Percentiles rank a stretch among this genome's conserved stretches.
Conservation (phyloP, 2,113 vertebrate species). For the Gracilinanus agilis region DNA sequence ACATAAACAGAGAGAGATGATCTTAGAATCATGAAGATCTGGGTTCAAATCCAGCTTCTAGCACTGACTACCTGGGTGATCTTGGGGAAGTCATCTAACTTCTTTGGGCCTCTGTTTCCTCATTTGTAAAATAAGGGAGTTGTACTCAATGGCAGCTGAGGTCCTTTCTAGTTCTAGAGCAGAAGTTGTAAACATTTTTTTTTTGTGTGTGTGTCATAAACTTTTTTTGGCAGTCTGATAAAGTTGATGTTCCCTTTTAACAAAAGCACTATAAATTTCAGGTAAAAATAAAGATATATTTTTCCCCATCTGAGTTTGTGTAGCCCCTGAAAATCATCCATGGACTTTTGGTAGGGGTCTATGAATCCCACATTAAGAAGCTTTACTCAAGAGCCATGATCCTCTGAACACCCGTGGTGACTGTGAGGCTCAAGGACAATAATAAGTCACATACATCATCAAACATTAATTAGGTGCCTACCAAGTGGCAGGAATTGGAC, state of each 20-base stretch:
- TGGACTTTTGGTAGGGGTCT: neutral
- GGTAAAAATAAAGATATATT: neutral
- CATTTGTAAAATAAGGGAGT: neutral
- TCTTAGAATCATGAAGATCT: neutral
- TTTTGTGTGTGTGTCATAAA: neutral
- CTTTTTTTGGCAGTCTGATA: neutral
- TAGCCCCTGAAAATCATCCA: neutral
- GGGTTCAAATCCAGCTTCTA: neutral
- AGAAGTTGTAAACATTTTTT: neutral
- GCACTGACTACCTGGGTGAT: neutral
- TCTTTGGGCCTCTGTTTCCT: neutral
- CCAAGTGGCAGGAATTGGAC: neutral
- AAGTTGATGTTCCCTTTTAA: neutral
- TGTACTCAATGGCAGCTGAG: neutral
- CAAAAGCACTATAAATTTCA: neutral
- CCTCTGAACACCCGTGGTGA: neutral
- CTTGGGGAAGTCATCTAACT: neutral
- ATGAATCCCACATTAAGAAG: neutral
- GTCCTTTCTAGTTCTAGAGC: neutral
- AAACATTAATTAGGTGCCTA: neutral
- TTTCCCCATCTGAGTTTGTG: neutral
- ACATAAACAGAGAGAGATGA: neutral
- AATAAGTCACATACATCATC: neutral
- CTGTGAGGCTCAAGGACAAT: neutral
- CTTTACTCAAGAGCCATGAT: too few species aligned